A percentile compares a stretch with the other conserved stretches of the same genome.
These are phyloP conservation scores for Anoura caudifer DNA, from an alignment of 2,113 vertebrate genomes.

Conservation along the genomic window DNA sequence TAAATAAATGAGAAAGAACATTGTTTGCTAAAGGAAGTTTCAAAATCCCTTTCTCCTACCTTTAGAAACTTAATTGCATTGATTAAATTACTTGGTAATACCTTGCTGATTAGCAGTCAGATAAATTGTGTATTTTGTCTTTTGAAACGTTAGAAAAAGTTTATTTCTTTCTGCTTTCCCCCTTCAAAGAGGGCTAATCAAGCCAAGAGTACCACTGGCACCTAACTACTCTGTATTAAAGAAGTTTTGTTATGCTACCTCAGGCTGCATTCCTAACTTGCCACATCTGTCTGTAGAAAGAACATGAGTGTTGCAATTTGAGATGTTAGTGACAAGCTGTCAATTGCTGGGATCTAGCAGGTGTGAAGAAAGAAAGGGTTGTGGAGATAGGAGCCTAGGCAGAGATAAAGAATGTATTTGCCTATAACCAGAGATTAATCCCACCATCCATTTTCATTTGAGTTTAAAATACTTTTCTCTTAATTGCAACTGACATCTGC, in stretches of 20 bases:
- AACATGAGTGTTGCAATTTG: background rate
- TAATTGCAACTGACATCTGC: slow-evolving; percentile 42
- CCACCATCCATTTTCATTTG: slow-evolving; percentile 27
- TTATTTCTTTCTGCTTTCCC: background rate
- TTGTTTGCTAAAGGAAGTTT: slow-evolving; percentile 1
- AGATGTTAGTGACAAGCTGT: background rate
- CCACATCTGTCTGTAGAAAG: background rate
- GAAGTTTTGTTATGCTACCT: background rate
- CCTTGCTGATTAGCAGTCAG: background rate
- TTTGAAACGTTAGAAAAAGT: background rate
- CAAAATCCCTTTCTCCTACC: background rate
- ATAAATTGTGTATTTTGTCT: slow-evolving; percentile 1
- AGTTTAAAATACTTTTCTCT: slow-evolving; percentile 40
- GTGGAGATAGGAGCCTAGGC: background rate
- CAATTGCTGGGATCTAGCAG: background rate
- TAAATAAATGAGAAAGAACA: background rate
- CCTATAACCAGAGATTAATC: slow-evolving; percentile 16
- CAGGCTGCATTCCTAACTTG: background rate
- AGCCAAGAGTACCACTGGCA: background rate
- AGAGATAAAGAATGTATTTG: background rate
- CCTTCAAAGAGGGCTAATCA: background rate
- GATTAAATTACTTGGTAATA: background rate
- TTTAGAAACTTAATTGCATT: slow-evolving; percentile 12
- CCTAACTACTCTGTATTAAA: background rate
- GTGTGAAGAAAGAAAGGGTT: background rate